Evolutionary conservation across 2,888 invertebrate genomes (phyloP).

Genomic region (Nemotelus nigrinus): DNA sequence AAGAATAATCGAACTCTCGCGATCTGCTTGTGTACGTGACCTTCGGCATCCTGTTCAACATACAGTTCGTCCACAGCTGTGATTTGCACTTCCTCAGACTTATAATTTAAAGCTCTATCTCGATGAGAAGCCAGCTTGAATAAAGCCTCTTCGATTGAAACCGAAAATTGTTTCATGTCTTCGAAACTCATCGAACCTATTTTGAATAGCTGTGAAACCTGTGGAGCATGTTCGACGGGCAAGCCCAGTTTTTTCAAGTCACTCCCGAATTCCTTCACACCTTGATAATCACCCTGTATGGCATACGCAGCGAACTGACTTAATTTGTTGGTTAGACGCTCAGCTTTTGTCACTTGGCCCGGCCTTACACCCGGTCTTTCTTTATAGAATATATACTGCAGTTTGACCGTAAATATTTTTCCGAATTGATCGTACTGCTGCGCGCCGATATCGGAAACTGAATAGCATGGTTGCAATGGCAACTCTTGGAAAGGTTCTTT

Average conservation of each 20-base stretch:
- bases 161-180: constrained; percentile 91
- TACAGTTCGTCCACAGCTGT: constrained; percentile 92
- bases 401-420: constrained; percentile 97
- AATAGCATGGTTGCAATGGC: constrained; percentile 93
- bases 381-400: constrained; percentile 96
- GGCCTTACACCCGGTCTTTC: constrained; percentile 96
- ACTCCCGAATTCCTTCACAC: constrained; percentile 92
- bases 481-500: constrained; percentile 95
- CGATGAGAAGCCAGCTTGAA: constrained; percentile 86
- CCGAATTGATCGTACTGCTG: constrained; percentile 99
- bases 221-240: constrained; percentile 97
- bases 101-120: constrained; percentile 89
- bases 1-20: constrained; percentile 96
- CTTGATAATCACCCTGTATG: constrained; percentile 92
- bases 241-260: constrained; percentile 92
- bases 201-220: constrained; percentile 94
- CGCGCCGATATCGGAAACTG: constrained; percentile 91
- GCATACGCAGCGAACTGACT: constrained; percentile 94
- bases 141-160: constrained; percentile 91
- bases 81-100: constrained; percentile 95
- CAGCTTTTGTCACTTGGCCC: constrained; percentile 93
- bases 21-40: constrained; percentile 87
- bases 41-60: constrained; percentile 88
- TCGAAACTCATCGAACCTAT: constrained; percentile 89
- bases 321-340: constrained; percentile 87